phyloP scores from a whole-genome alignment of 1,140 invertebrate species.

The Pseudachorutes palmiensis region DNA sequence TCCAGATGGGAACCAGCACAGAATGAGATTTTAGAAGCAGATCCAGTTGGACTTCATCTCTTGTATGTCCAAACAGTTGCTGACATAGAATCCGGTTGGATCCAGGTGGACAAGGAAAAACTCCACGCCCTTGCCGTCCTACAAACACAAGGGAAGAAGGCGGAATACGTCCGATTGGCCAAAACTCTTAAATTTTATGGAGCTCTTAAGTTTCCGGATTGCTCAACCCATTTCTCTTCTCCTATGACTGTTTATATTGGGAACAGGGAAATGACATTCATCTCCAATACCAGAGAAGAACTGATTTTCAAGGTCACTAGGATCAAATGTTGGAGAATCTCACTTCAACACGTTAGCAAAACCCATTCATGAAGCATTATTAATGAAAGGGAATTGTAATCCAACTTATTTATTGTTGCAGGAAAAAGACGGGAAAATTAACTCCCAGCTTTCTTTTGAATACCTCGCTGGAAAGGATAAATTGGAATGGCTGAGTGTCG shows the following conservation, averaged over 20 bases:
- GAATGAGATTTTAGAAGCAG: conserved; percentile 60
- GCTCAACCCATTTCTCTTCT: conserved; percentile 67
- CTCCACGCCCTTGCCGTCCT: conserved; percentile 59
- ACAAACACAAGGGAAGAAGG: conserved; percentile 65
- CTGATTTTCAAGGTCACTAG: conserved; percentile 83
- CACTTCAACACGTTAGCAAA: conserved; percentile 61
- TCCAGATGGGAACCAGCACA: conserved; percentile 79
- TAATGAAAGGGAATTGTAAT: no score
- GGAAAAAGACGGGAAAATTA: conserved; percentile 29
- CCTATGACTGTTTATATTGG: conserved; percentile 63
- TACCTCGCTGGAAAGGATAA: conserved; percentile 88
- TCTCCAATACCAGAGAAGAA: conserved; percentile 54
- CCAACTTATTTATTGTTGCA: no score
- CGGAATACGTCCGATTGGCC: conserved; percentile 77
- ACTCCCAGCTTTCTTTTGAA: conserved; percentile 79
- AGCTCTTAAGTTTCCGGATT: conserved; percentile 70
- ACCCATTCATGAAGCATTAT: no score
- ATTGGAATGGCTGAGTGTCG: conserved; percentile 83
- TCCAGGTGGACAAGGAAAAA: conserved; percentile 60
- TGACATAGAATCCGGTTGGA: conserved; percentile 80
- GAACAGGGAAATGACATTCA: conserved; percentile 65
- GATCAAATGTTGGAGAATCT: conserved; percentile 95
- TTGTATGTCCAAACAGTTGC: conserved; percentile 77
- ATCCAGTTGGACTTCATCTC: conserved; percentile 73
- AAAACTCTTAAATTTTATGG: conserved; percentile 78